Conservation (phyloP, 2,888 invertebrate species). For the Lasioglossum zephyrum region DNA sequence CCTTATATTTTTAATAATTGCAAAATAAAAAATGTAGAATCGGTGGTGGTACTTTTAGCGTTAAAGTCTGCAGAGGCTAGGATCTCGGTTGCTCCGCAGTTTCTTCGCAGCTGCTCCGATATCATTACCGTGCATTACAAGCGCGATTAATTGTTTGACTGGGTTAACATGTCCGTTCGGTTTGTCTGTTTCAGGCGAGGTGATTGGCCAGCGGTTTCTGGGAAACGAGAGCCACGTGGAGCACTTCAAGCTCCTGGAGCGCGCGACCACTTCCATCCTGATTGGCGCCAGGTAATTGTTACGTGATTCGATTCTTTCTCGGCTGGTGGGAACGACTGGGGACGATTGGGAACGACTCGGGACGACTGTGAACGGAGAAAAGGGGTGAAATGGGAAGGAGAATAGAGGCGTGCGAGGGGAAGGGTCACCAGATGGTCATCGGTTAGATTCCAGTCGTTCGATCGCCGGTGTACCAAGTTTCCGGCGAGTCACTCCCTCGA, state of each 20-base stretch:
- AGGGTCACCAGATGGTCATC: conserved; percentile 66
- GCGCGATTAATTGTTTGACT: not conserved
- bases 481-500: conserved; percentile 65
- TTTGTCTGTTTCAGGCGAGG: conserved; percentile 88
- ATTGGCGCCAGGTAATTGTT: conserved; percentile 93
- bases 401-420: not conserved
- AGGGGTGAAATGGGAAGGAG: not conserved
- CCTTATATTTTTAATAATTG: no score
- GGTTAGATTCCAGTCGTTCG: conserved; percentile 47
- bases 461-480: conserved; percentile 34
- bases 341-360: conserved; percentile 14
- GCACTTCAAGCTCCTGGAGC: conserved; percentile 95
- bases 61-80: not conserved
- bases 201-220: conserved; percentile 90
- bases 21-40: no score
- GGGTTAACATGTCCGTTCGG: conserved; percentile 23
- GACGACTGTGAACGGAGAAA: not conserved
- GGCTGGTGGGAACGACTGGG: conserved; percentile 9
- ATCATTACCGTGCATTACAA: not conserved
- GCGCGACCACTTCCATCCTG: conserved; percentile 93
- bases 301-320: conserved; percentile 65
- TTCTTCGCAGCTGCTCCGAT: not conserved
- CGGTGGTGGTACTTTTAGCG: no score
- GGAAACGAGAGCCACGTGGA: conserved; percentile 93
- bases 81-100: not conserved